Evolutionary conservation across 2,113 vertebrate species (phyloP), one percentile per base, ranked within the genome.

Genomic region (Chlorocebus sabaeus): DNA sequence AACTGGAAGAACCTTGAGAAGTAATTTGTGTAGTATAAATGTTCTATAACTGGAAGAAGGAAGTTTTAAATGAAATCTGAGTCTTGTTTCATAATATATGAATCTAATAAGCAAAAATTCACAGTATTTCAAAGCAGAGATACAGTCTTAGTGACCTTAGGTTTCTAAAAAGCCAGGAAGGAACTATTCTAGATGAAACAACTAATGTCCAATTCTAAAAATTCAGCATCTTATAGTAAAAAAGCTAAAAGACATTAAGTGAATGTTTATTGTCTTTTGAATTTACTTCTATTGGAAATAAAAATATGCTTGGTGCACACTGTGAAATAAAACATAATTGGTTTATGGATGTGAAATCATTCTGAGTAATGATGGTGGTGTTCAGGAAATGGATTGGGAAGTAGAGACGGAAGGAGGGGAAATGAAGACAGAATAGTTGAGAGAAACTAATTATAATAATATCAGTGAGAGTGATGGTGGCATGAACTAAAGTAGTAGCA

Each of bases 21-120:
- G 59, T 59, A 92, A 90, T 70, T 87, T 64, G 30, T 72, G 55
- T n/a, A 11, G n/a, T 68, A 50, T 23, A 89, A 94, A 86, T 70
- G 32, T 35, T 93, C 38, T 79, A 4, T 85, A 86, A 59, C 14
- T 68, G 75, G 0, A 78, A 93, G 52, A 90, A 79, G 13, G 16
- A 89, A 72, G 23, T 79, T 88, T 95, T 82, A 88, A 87, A 68
- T 97, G 92, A 68, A 87, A 83, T 81, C 14, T 81, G 38, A 59
- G 18, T 70, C n/a, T 89, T 75, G 4, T 93, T 97, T 93, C 43
- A 85, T 88, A 89, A 89, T 85, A 84, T 38, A 32, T 52, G 70
- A 89, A 59, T 75, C 48, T 22, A 92, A 11, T 73, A 48, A 80
- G 13, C 45, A 90, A 68, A 95, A 84, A 18, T 75, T 75, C 20